Percentiles rank a stretch among this genome's conserved stretches.
phyloP scores from a whole-genome alignment of 1,140 invertebrate species.

The Limonius californicus region DNA sequence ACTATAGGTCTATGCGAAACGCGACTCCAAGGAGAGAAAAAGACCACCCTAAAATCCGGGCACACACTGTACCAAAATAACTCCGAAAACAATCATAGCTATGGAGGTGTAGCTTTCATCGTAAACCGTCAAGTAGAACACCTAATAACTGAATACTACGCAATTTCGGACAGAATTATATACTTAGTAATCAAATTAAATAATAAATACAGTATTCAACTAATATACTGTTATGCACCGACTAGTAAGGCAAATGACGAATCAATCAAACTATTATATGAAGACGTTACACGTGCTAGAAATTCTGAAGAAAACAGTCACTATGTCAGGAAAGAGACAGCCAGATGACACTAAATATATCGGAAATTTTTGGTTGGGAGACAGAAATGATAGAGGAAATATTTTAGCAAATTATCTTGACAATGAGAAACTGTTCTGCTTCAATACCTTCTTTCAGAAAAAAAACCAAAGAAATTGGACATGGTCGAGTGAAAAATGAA shows the following conservation, averaged over 20 bases:
- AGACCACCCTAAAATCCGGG: constrained; percentile 1
- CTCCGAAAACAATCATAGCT: neutral
- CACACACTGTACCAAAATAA: constrained; percentile 16
- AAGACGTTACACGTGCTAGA: constrained; percentile 5
- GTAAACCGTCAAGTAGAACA: neutral
- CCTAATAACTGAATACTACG: neutral
- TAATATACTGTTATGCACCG: too few species aligned
- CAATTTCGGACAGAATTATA: constrained; percentile 10
- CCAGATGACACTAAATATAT: constrained; percentile 1
- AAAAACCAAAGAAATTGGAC: neutral
- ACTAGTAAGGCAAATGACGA: neutral
- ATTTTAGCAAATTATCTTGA: neutral
- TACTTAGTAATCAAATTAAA: constrained; percentile 7
- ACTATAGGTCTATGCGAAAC: neutral
- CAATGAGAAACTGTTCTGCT: neutral
- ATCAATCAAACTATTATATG: neutral
- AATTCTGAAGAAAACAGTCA: neutral
- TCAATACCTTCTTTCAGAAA: neutral
- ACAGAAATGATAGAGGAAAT: too few species aligned
- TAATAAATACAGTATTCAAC: neutral
- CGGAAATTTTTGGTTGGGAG: neutral
- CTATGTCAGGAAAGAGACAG: neutral
- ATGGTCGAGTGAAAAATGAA: neutral
- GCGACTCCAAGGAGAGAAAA: neutral
- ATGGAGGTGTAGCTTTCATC: constrained; percentile 5